Percentiles rank a stretch among this genome's conserved stretches.
Conservation (phyloP, 2,888 invertebrate genomes). For the Pseudanteris insignis region DNA sequence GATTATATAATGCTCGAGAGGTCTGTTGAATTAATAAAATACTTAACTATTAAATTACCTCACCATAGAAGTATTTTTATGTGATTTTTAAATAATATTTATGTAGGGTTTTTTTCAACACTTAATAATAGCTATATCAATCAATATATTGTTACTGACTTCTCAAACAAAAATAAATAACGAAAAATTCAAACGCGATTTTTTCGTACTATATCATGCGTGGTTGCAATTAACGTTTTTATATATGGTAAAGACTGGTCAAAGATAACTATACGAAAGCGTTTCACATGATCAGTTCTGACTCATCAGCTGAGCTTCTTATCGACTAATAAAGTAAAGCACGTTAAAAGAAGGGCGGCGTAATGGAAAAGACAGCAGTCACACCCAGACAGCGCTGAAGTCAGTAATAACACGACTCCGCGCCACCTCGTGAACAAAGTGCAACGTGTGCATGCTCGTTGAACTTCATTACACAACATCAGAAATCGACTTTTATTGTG, state of each 20-base stretch:
- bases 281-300: conserved; percentile 17
- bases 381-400: conserved; percentile 26
- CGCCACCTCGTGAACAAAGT: conserved; percentile 16
- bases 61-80: no score
- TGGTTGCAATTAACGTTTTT: no score
- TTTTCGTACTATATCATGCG: no score
- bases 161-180: no score
- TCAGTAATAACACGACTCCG: conserved; percentile 19
- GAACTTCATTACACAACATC: conserved; percentile 34
- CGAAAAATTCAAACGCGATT: no score
- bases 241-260: background rate
- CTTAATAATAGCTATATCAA: no score
- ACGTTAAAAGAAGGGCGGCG: conserved; percentile 17
- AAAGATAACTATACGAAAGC: background rate
- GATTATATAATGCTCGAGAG: no score
- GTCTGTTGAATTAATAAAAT: no score
- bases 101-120: no score
- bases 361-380: conserved; percentile 29
- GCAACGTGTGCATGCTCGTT: conserved; percentile 12
- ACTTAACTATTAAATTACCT: no score
- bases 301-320: conserved; percentile 23
- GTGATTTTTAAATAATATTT: no score
- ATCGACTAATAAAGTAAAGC: conserved; percentile 30
- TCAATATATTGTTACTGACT: no score
- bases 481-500: conserved; percentile 27